Percentiles rank a stretch among this genome's conserved stretches.
Evolutionary conservation across 1,140 invertebrate species (phyloP).

Genomic region (Penaeus japonicus): DNA sequence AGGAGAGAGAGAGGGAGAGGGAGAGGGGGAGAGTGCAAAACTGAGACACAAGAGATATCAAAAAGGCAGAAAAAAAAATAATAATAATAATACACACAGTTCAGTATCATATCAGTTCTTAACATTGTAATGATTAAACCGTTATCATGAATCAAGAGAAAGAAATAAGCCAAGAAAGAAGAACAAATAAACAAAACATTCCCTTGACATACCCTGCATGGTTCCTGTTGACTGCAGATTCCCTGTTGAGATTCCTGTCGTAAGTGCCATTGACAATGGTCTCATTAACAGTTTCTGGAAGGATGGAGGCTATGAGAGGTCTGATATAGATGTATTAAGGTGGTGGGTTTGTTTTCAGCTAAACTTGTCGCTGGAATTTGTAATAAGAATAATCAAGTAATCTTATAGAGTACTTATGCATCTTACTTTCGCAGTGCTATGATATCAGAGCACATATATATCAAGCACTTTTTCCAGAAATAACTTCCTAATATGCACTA

Average conservation of each 20-base stretch:
- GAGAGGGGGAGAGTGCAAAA: too few relatives aligned
- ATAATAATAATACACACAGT: too few relatives aligned
- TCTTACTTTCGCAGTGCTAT: background rate
- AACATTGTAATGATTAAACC: too few relatives aligned
- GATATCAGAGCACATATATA: too few relatives aligned
- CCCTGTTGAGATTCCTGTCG: conserved; percentile 48
- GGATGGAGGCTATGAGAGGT: conserved; percentile 31
- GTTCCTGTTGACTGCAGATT: conserved; percentile 45
- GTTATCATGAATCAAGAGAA: too few relatives aligned
- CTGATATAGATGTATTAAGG: conserved; percentile 37
- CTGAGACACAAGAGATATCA: too few relatives aligned
- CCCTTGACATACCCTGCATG: conserved; percentile 24
- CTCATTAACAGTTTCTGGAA: conserved; percentile 46
- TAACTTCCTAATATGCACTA: too few relatives aligned
- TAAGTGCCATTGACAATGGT: conserved; percentile 44
- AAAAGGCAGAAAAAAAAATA: too few relatives aligned
- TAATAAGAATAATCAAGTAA: background rate
- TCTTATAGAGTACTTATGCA: background rate
- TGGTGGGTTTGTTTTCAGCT: conserved; percentile 34
- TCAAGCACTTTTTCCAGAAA: too few relatives aligned
- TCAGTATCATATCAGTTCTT: too few relatives aligned
- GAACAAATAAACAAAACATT: background rate
- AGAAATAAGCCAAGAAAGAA: background rate
- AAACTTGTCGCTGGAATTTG: conserved; percentile 20
- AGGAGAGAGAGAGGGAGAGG: too few relatives aligned